Base-by-base conservation (phyloP, 2,888 invertebrate genomes). In the Drosophila eohydei region DNA sequence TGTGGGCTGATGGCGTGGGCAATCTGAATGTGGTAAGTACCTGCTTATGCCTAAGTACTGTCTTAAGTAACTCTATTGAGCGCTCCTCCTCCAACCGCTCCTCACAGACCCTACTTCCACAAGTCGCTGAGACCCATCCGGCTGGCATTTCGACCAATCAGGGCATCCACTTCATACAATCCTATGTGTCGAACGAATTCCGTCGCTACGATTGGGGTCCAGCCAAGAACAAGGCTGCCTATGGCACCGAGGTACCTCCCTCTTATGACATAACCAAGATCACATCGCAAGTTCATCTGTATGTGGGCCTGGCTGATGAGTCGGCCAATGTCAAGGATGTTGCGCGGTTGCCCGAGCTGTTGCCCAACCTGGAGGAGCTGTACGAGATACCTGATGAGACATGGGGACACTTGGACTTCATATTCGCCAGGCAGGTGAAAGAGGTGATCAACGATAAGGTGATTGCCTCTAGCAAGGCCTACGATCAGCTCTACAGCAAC, bases 361-460 rank as follows among this genome's bases (percentile, higher is more conserved):
- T 91, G 48, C 73, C 82, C 0, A 80, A 84, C 3, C 8, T 91
- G 14, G 68, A 72, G n/a, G 50, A 83, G 3, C 60, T 83, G 1
- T 71, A 90, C 30, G 75, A 84, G 54, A 83, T 91, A 4, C 80
- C 83, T 2, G 81, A 90, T 50, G 72, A 82, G 6, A 83, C 79
- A 0, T 91, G 91, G 91, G 91, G 87, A 0, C 92, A 91, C 36
- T 75, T 91, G 77, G 92, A 91, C 71, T 92, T 89, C 62, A 67
- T 91, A 41, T 92, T 91, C 68, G 92, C 91, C 7, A 32, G 41
- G 4, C 64, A 87, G 26, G 89, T 92, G 0, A 89, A 82, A 62
- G 62, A 83, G 44, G 57, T 77, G 30, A 86, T 91, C 14, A 91
- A 91, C 54, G 76, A 92, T 55, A 65, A 71, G 40, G 74, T 89